phyloP scores from a whole-genome alignment of 2,888 invertebrate genomes.

The Stictocephala bisonia region DNA sequence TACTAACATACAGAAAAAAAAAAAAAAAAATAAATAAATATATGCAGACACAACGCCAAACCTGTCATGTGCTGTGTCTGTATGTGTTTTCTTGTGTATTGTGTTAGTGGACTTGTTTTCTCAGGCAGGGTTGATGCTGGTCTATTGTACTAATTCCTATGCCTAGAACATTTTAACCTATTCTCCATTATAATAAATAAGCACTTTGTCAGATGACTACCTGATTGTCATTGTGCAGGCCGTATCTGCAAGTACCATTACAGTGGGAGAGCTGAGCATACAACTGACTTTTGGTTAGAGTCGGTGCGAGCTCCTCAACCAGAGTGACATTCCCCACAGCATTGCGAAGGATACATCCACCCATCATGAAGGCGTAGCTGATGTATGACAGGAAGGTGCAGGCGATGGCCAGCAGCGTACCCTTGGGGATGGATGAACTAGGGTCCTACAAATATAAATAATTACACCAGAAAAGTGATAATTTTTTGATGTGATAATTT shows the following conservation, averaged over 20 bases:
- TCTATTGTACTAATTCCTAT: too few relatives aligned
- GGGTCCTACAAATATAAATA: conserved; percentile 87
- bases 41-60: too few relatives aligned
- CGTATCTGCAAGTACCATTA: conserved; percentile 72
- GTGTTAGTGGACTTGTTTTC: too few relatives aligned
- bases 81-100: too few relatives aligned
- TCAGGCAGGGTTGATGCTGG: too few relatives aligned
- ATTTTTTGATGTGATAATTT: too few relatives aligned
- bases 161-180: too few relatives aligned
- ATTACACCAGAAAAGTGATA: too few relatives aligned
- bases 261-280: conserved; percentile 71
- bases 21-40: too few relatives aligned
- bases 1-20: too few relatives aligned
- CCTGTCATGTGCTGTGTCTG: too few relatives aligned
- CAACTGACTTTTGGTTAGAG: conserved; percentile 77
- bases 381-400: conserved; percentile 90
- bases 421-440: conserved; percentile 88
- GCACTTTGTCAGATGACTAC: conserved; percentile 64
- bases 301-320: conserved; percentile 79
- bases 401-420: conserved; percentile 90
- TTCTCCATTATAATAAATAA: not conserved
- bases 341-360: conserved; percentile 81
- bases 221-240: conserved; percentile 83
- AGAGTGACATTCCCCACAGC: conserved; percentile 77
- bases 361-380: conserved; percentile 80